Conservation (phyloP, 2,113 vertebrate species). For the Prietella phreatophila region DNA sequence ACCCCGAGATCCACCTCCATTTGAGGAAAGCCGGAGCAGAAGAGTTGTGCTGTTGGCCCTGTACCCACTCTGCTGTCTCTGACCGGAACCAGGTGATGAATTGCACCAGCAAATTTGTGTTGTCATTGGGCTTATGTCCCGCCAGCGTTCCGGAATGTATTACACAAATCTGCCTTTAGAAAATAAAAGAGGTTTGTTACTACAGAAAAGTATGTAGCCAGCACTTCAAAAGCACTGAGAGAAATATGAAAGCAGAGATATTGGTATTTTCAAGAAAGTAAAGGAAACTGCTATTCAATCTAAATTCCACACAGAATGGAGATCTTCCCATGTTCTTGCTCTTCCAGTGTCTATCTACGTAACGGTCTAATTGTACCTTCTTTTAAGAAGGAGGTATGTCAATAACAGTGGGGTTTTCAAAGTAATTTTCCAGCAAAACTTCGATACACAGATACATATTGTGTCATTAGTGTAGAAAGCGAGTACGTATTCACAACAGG, state of each 20-base stretch:
- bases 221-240: not conserved
- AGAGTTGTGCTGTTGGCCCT: not conserved
- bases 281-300: not conserved
- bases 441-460: not conserved
- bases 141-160: not conserved
- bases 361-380: not conserved
- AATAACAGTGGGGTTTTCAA: not conserved
- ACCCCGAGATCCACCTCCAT: not conserved
- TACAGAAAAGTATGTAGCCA: not conserved
- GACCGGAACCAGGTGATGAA: not conserved
- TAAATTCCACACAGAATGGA: slow-evolving; percentile 11
- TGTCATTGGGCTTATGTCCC: not conserved
- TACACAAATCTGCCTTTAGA: not conserved
- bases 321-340: not conserved
- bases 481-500: not conserved
- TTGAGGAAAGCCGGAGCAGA: not conserved
- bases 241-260: not conserved
- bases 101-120: not conserved
- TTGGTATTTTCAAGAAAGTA: not conserved
- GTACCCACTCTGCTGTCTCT: not conserved
- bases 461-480: not conserved
- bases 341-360: not conserved
- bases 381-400: not conserved
- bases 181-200: not conserved
- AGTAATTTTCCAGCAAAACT: not conserved